Evolutionary conservation across 2,797 vertebrate genomes (phyloP), one percentile per base, ranked within the genome.

Genomic region (Eulemur rubriventer): DNA sequence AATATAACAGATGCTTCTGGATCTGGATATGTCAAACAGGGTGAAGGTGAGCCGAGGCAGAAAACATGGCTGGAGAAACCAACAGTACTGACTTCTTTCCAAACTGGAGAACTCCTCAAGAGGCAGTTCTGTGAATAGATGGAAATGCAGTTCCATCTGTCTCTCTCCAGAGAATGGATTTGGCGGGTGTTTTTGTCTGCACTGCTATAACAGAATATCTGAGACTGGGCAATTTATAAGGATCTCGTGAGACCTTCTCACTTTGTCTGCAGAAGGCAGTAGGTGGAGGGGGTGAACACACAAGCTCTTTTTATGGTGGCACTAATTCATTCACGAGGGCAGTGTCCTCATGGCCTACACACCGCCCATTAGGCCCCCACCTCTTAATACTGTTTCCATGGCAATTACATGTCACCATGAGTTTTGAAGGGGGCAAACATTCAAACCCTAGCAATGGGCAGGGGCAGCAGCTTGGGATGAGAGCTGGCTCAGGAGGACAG

Each of bases 91-190:
- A 75, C 52, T 76, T 55, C 76, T 87, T 55, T 86, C 43, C 67
- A 69, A n/a, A 57, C 28, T 6, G 1, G 28, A 82, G 61, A 17
- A 24, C 38, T 94, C 78, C 61, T 35, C 1, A 0, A 35, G 33
- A 80, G 20, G 14, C 12, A 4, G 73, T 59, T 8, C 35, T 7
- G 3, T 4, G 5, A 26, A 4, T 7, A 4, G 12, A 17, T 0
- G 22, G n/a, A 24, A 61, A 59, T 2, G 13, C 22, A 24, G 30
- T n/a, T 75, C 63, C 30, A 0, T 67, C 26, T 73, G 52, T 57
- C 35, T 89, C 70, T 83, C 76, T 92, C 48, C 89, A 95, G 41
- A 84, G 38, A 35, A 26, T 1, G 6, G 26, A 28, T 57, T 70
- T 69, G 57, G 33, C 33, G 43, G 30, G n/a, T 38, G 1, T 69